Conservation (phyloP, 2,888 invertebrate species). For the Lacanobia wlatinum region DNA sequence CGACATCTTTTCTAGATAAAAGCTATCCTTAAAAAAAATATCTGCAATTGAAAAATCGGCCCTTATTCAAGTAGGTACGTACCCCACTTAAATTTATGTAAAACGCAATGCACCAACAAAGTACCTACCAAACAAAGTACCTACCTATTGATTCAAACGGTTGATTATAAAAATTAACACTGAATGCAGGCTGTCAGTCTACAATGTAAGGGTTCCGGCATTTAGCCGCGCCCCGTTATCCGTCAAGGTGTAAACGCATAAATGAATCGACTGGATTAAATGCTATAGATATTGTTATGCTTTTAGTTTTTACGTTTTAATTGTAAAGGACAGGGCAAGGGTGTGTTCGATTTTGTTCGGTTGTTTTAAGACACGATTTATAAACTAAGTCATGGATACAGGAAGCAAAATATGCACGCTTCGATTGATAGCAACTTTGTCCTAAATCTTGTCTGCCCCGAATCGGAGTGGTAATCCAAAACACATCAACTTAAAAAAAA, state of each 20-base stretch:
- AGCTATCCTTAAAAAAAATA: no score
- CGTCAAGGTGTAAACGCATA: constrained; percentile 42
- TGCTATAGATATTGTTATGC: neutral
- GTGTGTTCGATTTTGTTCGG: neutral
- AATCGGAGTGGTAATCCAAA: neutral
- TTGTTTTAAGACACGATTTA: neutral
- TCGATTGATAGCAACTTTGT: neutral
- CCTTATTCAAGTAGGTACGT: no score
- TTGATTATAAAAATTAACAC: constrained; percentile 27
- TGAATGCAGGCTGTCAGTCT: constrained; percentile 42
- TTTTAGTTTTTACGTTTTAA: constrained; percentile 14
- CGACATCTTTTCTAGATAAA: no score
- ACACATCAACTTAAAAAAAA: no score
- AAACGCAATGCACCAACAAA: neutral
- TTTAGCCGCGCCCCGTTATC: constrained; percentile 36
- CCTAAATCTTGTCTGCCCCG: neutral
- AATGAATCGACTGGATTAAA: constrained; percentile 42
- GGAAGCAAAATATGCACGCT: neutral
- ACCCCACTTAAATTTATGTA: no score
- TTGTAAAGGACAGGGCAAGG: constrained; percentile 2
- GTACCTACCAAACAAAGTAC: neutral
- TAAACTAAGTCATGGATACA: neutral
- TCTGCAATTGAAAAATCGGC: no score
- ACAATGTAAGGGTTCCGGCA: constrained; percentile 51
- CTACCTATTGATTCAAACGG: constrained; percentile 22